A percentile compares a stretch with the other conserved stretches of the same genome.
phyloP scores from a whole-genome alignment of 1,140 invertebrate genomes.

The Colletes latitarsis region DNA sequence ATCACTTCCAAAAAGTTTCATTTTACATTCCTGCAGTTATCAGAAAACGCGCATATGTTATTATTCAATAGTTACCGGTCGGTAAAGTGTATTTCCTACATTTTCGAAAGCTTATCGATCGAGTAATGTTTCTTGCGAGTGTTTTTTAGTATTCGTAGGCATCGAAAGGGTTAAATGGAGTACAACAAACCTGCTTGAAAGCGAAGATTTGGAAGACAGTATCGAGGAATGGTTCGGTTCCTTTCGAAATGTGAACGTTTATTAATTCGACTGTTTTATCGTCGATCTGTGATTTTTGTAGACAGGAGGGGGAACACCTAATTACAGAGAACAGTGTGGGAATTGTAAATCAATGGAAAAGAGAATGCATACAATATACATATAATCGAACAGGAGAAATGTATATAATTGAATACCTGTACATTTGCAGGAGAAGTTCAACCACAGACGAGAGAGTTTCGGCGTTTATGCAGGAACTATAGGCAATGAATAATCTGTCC shows the following conservation, averaged over 20 bases:
- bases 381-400: neutral
- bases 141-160: too few species aligned
- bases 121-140: too few species aligned
- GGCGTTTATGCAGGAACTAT: slow-evolving; percentile 56
- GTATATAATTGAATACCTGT: slow-evolving; percentile 53
- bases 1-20: too few species aligned
- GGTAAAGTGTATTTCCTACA: too few species aligned
- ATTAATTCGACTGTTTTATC: slow-evolving; percentile 58
- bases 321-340: neutral
- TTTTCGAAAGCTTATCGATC: too few species aligned
- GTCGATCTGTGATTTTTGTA: slow-evolving; percentile 48
- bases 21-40: too few species aligned
- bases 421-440: slow-evolving; percentile 65
- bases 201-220: slow-evolving; percentile 56
- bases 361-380: too few species aligned
- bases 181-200: slow-evolving; percentile 65
- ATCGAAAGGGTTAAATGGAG: too few species aligned
- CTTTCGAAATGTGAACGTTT: slow-evolving; percentile 53
- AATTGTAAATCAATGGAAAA: neutral
- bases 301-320: slow-evolving; percentile 64
- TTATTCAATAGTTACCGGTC: too few species aligned
- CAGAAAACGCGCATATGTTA: too few species aligned
- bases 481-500: slow-evolving; percentile 66
- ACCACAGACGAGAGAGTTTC: slow-evolving; percentile 57
- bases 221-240: slow-evolving; percentile 61